These are phyloP conservation scores for Meleagris gallopavo DNA, from an alignment of 2,113 vertebrate genomes.

Conservation along the genomic window DNA sequence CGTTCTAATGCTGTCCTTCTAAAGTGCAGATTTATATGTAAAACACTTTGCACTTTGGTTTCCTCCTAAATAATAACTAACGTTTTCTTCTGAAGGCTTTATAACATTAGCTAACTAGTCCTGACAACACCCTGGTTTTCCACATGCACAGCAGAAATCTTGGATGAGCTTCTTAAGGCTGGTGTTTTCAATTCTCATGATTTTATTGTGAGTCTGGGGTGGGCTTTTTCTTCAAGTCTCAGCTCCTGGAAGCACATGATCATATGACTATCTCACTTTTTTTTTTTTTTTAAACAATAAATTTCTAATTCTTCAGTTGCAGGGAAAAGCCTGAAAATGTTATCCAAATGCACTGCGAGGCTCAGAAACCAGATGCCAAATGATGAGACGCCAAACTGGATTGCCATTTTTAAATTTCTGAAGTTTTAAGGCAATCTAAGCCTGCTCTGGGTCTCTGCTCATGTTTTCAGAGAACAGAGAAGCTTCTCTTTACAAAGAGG, in stretches of 20 bases:
- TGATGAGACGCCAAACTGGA: not conserved
- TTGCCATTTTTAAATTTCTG: conserved; percentile 12
- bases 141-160: conserved; percentile 59
- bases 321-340: not conserved
- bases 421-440: not conserved
- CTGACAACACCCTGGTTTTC: conserved; percentile 65
- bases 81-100: conserved; percentile 62
- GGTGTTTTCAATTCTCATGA: conserved; percentile 50
- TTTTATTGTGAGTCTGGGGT: conserved; percentile 56
- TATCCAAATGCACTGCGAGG: not conserved
- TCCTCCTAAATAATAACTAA: conserved; percentile 67
- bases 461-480: not conserved
- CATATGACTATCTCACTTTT: conserved; percentile 28
- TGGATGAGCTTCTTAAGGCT: conserved; percentile 48
- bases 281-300: not conserved
- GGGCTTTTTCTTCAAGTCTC: conserved; percentile 39
- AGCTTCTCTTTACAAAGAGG: not conserved
- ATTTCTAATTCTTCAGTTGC: conserved; percentile 22
- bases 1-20: conserved; percentile 1
- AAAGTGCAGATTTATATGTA: conserved; percentile 67
- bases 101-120: conserved; percentile 52
- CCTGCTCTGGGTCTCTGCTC: not conserved
- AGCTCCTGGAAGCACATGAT: conserved; percentile 43
- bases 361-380: conserved; percentile 20
- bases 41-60: conserved; percentile 68